A percentile compares a stretch with the other conserved stretches of the same genome.
Conservation (phyloP, 2,888 invertebrate genomes). For the Norana najaformis region DNA sequence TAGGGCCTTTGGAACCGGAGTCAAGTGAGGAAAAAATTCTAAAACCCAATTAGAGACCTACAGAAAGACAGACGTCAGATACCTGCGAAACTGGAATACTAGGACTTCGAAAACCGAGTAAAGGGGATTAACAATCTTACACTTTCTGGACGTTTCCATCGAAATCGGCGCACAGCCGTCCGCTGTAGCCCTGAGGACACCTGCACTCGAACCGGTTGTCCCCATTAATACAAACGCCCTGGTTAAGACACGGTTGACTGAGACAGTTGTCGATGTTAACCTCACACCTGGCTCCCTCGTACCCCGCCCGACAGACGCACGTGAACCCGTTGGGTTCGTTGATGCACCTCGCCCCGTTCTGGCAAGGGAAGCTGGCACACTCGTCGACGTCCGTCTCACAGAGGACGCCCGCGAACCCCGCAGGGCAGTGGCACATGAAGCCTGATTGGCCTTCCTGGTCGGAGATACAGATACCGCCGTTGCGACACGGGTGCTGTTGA, state of each 20-base stretch:
- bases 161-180: neutral
- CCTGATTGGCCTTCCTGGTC: neutral
- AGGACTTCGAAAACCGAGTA: no score
- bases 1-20: no score
- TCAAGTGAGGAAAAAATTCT: no score
- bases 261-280: neutral
- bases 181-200: neutral
- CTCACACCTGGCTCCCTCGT: neutral
- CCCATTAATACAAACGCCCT: neutral
- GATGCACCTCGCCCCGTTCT: neutral
- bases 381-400: neutral
- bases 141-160: no score
- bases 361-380: neutral
- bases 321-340: neutral
- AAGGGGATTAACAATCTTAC: no score
- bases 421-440: slow-evolving; percentile 1
- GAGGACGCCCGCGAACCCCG: neutral
- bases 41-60: no score
- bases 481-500: neutral
- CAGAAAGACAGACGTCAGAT: no score
- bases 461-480: neutral
- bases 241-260: slow-evolving; percentile 14
- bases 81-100: no score
- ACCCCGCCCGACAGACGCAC: neutral
- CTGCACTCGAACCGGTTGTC: neutral